Evolutionary conservation across 1,140 invertebrate species (phyloP), one percentile per base, ranked within the genome.

Genomic region (Bombus pascuorum): DNA sequence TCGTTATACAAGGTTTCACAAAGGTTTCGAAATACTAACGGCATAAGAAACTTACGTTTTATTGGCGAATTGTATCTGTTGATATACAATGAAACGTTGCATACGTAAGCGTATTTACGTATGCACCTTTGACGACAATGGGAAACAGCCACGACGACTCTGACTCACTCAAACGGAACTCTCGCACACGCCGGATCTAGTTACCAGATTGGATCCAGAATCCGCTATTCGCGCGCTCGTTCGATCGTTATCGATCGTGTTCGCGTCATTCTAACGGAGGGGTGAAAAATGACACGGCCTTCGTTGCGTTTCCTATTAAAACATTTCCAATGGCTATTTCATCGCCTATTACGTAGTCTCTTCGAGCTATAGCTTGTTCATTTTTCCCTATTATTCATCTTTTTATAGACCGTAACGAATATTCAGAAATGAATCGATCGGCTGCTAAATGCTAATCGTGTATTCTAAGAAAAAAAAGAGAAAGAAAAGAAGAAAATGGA

Each of bases 221-320:
- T 89, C 86, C 62, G 74, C 71, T 81, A 84, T 68, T 39, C 57
- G 78, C 59, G 66, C 47, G 66, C 66, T 57, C 53, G 79, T 82
- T 82, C 57, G 86, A 87, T 89, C 82, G 2, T 78, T 76, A 81
- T 87, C 37, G 44, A 77, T 6, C 59, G 2, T 70, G 73, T 86
- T 68, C 82, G 75, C 73, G 70, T 25, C 8, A 83, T n/a, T 68
- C 44, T 47, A 70, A 86, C 42, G 34, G 57, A 22, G 66, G 81
- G 80, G 81, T 95, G 92, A 93, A 93, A 93, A 95, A 94, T 92
- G 88, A 89, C 93, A 92, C 91, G 92, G 88, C 92, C 93, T 95
- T 94, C 93, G 70, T 44, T 57, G 62, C 47, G 59, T 81, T 76
- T 75, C 77, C 57, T 53, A 76, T 37, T 28, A 32, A 65, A 47